These are phyloP conservation scores for Azemiops feae DNA, from an alignment of 2,113 vertebrate genomes.

Conservation along the genomic window DNA sequence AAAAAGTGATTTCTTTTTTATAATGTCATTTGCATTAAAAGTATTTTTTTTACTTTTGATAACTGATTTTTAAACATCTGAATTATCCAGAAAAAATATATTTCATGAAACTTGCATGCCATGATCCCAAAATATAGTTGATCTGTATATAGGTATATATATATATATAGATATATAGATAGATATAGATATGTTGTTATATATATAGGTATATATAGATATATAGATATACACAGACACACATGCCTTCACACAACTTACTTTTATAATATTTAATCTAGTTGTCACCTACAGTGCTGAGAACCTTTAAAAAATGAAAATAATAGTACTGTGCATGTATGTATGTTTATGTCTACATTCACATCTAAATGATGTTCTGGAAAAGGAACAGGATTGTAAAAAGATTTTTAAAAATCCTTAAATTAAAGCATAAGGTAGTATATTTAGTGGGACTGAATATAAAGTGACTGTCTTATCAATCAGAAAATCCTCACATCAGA, in stretches of 20 bases:
- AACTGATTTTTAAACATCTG: slow-evolving; percentile 53
- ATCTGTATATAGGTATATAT: not conserved
- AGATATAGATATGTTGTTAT: no score
- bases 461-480: not conserved
- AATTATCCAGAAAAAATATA: slow-evolving; percentile 27
- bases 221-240: not conserved
- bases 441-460: not conserved
- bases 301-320: not conserved
- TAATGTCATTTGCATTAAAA: slow-evolving; percentile 56
- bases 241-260: not conserved
- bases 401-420: not conserved
- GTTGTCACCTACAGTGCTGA: not conserved
- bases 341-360: not conserved
- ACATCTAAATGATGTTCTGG: not conserved
- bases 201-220: not conserved
- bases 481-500: not conserved
- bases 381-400: slow-evolving; percentile 7
- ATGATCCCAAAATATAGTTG: not conserved
- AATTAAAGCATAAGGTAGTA: not conserved
- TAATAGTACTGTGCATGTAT: not conserved
- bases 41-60: slow-evolving; percentile 42
- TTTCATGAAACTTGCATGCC: slow-evolving; percentile 28
- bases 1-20: slow-evolving; percentile 63
- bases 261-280: not conserved
- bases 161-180: not conserved